phyloP scores from a whole-genome alignment of 2,113 vertebrate genomes.

The Rafetus swinhoei region DNA sequence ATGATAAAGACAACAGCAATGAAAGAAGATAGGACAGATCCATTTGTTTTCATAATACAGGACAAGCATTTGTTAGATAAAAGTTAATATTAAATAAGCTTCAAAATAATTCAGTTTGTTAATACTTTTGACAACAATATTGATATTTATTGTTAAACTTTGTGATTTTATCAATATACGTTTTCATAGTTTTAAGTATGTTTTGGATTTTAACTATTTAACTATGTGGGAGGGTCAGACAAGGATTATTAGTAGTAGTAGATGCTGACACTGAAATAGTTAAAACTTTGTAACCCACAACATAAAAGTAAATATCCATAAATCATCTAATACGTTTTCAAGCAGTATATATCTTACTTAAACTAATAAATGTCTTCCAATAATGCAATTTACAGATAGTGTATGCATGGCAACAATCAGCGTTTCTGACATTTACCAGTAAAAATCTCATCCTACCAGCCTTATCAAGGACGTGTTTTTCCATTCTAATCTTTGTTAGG shows the following conservation, averaged over 20 bases:
- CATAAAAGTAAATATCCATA: not conserved
- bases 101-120: not conserved
- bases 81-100: not conserved
- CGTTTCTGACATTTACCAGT: not conserved
- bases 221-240: not conserved
- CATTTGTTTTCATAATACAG: not conserved
- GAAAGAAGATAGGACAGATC: not conserved
- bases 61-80: not conserved
- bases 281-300: not conserved
- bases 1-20: not conserved
- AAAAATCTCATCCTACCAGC: not conserved
- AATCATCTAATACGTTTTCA: not conserved
- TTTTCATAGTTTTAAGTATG: not conserved
- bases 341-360: not conserved
- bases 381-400: not conserved
- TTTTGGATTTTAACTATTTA: not conserved
- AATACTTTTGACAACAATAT: not conserved
- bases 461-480: not conserved
- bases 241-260: not conserved
- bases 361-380: no score
- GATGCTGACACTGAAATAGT: not conserved
- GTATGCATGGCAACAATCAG: not conserved
- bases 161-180: not conserved
- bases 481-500: not conserved
- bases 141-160: not conserved